A percentile compares a stretch with the other conserved stretches of the same genome.
Evolutionary conservation across 1,140 invertebrate genomes (phyloP).

Genomic region (Elymnias hypermnestra): DNA sequence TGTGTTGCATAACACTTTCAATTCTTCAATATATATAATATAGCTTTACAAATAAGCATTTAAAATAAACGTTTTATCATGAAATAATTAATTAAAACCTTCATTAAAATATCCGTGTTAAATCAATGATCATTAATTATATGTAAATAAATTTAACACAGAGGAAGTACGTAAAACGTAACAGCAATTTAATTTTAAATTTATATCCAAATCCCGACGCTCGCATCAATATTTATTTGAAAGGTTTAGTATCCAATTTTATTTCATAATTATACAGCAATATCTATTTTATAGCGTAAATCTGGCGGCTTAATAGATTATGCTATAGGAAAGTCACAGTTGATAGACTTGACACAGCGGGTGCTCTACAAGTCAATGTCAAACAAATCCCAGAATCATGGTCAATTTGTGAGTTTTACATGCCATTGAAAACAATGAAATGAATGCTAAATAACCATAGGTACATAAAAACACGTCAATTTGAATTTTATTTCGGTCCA

Average conservation of each 20-base stretch:
- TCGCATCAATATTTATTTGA: neutral
- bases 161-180: neutral
- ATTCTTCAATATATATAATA: too few species aligned
- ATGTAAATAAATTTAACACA: neutral
- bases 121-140: neutral
- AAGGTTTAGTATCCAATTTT: neutral
- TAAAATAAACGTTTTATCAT: neutral
- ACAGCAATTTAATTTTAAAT: neutral
- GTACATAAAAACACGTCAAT: constrained; percentile 4
- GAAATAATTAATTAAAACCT: neutral
- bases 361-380: constrained; percentile 11
- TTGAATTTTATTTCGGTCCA: constrained; percentile 9
- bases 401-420: constrained; percentile 16
- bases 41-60: too few species aligned
- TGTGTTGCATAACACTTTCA: too few species aligned
- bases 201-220: constrained; percentile 53
- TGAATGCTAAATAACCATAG: constrained; percentile 7
- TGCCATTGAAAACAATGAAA: constrained; percentile 16
- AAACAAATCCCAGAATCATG: constrained; percentile 10
- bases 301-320: constrained; percentile 13
- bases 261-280: constrained; percentile 5
- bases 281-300: constrained; percentile 6
- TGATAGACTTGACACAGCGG: constrained; percentile 10
- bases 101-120: neutral
- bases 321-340: constrained; percentile 11